Conservation (phyloP, 2,113 vertebrate genomes). For the Alouatta palliata region DNA sequence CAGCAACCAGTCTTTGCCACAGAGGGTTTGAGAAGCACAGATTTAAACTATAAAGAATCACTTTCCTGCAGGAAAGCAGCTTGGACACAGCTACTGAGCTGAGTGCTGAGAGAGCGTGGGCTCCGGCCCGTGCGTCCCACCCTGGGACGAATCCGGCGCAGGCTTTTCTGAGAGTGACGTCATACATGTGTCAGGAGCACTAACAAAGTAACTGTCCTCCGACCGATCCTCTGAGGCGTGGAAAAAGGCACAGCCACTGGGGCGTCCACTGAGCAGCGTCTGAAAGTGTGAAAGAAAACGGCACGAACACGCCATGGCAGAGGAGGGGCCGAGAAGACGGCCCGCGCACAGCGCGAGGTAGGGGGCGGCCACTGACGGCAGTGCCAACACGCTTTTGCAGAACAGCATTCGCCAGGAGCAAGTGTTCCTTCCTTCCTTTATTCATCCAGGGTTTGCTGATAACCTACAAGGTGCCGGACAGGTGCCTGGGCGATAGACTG, state of each 20-base stretch:
- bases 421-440: accelerated
- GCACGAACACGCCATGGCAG: neutral
- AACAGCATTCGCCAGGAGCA: accelerated
- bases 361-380: accelerated
- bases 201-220: neutral
- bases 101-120: accelerated
- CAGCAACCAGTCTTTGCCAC: accelerated
- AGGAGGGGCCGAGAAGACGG: accelerated
- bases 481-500: accelerated
- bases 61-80: neutral
- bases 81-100: accelerated
- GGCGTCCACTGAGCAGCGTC: accelerated
- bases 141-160: neutral
- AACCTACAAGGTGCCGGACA: accelerated
- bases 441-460: accelerated
- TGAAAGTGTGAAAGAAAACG: too few species aligned
- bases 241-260: accelerated
- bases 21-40: neutral
- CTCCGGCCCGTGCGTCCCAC: accelerated
- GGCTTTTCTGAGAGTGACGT: neutral
- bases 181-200: accelerated
- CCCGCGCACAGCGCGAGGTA: accelerated
- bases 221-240: accelerated
- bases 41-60: too few species aligned
- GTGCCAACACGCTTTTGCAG: accelerated